Evolutionary conservation across 1,140 invertebrate species (phyloP).

Genomic region (Drepana arcuata): DNA sequence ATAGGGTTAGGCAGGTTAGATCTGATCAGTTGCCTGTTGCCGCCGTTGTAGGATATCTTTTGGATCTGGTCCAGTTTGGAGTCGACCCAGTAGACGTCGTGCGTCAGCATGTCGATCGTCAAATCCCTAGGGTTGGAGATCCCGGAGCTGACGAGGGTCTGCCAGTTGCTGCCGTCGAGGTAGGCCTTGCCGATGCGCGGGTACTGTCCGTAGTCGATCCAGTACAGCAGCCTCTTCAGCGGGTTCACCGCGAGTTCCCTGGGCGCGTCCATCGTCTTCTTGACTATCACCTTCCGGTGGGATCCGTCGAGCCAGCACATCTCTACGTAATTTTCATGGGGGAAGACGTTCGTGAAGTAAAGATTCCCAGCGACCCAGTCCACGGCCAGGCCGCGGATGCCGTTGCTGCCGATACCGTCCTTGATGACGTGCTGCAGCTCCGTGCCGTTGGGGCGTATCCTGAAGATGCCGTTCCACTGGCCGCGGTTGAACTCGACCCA

Average conservation of each 20-base stretch:
- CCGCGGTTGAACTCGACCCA: constrained; percentile 96
- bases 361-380: constrained; percentile 98
- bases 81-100: constrained; percentile 98
- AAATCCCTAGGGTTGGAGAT: constrained; percentile 94
- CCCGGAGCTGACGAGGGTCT: constrained; percentile 89
- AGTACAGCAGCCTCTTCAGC: constrained; percentile 92
- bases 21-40: constrained; percentile 86
- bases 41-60: constrained; percentile 86
- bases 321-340: constrained; percentile 97
- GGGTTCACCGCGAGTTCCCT: constrained; percentile 97
- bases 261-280: constrained; percentile 94
- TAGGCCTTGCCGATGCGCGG: constrained; percentile 93
- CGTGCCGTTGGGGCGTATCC: constrained; percentile 90
- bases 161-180: constrained; percentile 92
- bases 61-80: constrained; percentile 94
- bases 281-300: constrained; percentile 91
- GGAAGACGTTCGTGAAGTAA: constrained; percentile 98
- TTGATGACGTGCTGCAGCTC: constrained; percentile 89
- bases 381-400: constrained; percentile 92
- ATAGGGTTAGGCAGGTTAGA: constrained; percentile 95
- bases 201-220: constrained; percentile 98
- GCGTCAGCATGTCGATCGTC: constrained; percentile 93
- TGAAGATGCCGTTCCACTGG: constrained; percentile 93
- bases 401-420: constrained; percentile 94
- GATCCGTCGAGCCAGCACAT: constrained; percentile 93